Conservation (phyloP, 2,113 vertebrate species). For the Asarcornis scutulata region DNA sequence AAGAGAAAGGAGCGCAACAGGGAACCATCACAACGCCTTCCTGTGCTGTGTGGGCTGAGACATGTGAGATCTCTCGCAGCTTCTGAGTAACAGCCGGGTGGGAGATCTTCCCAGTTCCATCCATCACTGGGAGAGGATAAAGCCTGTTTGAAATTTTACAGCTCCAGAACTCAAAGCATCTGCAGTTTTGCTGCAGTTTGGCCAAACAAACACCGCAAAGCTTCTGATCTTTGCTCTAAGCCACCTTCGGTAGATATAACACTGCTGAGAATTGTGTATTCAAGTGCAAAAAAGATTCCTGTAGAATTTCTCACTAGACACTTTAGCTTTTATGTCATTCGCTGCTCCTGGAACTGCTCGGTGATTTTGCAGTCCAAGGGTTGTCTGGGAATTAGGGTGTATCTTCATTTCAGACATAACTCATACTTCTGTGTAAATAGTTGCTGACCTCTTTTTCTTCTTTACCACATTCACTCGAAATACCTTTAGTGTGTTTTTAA, state of each 20-base stretch:
- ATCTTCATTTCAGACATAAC: conserved; percentile 70
- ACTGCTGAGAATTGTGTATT: conserved; percentile 7
- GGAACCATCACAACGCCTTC: rapidly evolving
- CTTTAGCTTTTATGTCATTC: conserved; percentile 43
- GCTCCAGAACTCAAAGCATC: neutral
- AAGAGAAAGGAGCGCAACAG: neutral
- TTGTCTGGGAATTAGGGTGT: conserved; percentile 64
- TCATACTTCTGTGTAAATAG: conserved; percentile 60
- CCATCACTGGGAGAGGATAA: neutral
- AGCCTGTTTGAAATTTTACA: neutral
- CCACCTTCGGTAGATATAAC: neutral
- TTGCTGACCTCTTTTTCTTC: conserved; percentile 50
- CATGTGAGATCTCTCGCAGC: neutral
- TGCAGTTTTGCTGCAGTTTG: neutral
- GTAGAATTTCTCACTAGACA: conserved; percentile 39
- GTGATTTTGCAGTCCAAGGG: conserved; percentile 38
- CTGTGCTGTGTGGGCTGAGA: neutral
- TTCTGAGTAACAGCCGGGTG: conserved; percentile 2
- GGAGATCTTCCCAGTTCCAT: conserved; percentile 5
- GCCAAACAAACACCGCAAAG: neutral
- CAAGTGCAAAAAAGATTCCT: neutral
- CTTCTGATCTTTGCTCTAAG: neutral
- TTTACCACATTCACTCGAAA: neutral
- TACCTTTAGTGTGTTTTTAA: neutral
- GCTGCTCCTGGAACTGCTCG: conserved; percentile 32